These are phyloP conservation scores for Tachina grossa DNA, from an alignment of 2,888 invertebrate genomes.

Conservation along the genomic window DNA sequence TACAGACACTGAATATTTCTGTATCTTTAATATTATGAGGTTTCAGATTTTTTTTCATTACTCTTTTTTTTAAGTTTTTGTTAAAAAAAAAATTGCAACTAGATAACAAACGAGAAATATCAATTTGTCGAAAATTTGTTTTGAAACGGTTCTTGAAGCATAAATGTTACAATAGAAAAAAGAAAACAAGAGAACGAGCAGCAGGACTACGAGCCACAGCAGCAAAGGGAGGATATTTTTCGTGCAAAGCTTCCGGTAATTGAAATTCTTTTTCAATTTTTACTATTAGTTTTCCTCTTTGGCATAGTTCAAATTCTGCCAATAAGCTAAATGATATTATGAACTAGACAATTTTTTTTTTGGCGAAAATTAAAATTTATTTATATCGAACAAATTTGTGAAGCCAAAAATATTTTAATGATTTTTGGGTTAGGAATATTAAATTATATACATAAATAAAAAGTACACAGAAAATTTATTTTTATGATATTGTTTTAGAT, in stretches of 20 bases:
- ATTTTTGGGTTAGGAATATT: too few species aligned
- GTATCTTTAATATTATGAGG: constrained; percentile 60
- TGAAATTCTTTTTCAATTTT: constrained; percentile 63
- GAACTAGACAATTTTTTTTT: background rate
- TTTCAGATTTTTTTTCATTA: constrained; percentile 30
- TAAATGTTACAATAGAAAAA: constrained; percentile 37
- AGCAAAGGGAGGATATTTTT: constrained; percentile 51
- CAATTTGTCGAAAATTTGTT: constrained; percentile 72
- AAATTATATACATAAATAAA: too few species aligned
- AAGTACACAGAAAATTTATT: too few species aligned
- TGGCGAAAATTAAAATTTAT: constrained; percentile 3
- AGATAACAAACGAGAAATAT: constrained; percentile 67
- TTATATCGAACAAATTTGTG: background rate
- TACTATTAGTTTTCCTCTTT: background rate
- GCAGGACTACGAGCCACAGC: constrained; percentile 6
- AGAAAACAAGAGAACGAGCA: background rate
- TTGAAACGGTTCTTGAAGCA: constrained; percentile 67
- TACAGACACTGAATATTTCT: constrained; percentile 44
- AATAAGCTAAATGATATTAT: constrained; percentile 43
- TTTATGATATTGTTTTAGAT: too few species aligned
- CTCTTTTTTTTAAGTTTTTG: background rate
- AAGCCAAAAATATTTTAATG: background rate
- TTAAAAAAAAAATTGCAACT: background rate
- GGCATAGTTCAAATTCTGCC: constrained; percentile 25
- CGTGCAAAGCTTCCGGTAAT: constrained; percentile 66